Percentiles rank a stretch among this genome's conserved stretches.
These are phyloP conservation scores for Neolamprologus variostigma DNA, from an alignment of 2,113 vertebrate genomes.

Conservation along the genomic window DNA sequence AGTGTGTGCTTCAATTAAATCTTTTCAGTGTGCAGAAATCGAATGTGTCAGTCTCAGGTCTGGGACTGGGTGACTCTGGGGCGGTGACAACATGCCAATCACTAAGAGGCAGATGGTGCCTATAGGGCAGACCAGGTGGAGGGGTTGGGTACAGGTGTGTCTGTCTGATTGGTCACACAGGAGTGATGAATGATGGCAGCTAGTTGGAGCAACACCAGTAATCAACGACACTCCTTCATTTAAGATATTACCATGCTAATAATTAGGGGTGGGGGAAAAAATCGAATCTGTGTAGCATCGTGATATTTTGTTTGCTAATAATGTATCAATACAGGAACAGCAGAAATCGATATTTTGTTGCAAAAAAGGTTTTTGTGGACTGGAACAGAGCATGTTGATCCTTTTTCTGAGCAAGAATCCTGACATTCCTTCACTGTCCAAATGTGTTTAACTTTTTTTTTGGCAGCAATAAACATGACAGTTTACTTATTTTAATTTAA, in stretches of 20 bases:
- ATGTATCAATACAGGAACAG: accelerated
- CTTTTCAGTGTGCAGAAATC: constrained; percentile 4
- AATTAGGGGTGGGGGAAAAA: not conserved
- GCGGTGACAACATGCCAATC: constrained; percentile 3
- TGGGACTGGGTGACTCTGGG: not conserved
- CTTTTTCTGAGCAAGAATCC: too few species aligned
- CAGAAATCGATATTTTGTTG: too few species aligned
- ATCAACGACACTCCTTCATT: not conserved
- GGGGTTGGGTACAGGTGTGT: not conserved
- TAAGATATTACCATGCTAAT: not conserved
- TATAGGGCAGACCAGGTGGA: not conserved
- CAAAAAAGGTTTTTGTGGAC: too few species aligned
- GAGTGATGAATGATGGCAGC: not conserved
- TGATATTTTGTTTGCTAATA: too few species aligned
- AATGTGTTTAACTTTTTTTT: too few species aligned
- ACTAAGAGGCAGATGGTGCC: not conserved
- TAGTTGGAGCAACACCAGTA: not conserved
- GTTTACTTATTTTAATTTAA: too few species aligned
- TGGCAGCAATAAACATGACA: too few species aligned
- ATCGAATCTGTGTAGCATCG: accelerated
- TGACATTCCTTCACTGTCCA: too few species aligned
- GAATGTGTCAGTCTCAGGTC: constrained; percentile 22
- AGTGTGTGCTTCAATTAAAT: constrained; percentile 26
- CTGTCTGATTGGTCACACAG: not conserved
- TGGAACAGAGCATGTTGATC: too few species aligned